These are phyloP conservation scores for Diadema setosum DNA, from an alignment of 35 echinoderm and acorn worm genomes.

Conservation along the genomic window DNA sequence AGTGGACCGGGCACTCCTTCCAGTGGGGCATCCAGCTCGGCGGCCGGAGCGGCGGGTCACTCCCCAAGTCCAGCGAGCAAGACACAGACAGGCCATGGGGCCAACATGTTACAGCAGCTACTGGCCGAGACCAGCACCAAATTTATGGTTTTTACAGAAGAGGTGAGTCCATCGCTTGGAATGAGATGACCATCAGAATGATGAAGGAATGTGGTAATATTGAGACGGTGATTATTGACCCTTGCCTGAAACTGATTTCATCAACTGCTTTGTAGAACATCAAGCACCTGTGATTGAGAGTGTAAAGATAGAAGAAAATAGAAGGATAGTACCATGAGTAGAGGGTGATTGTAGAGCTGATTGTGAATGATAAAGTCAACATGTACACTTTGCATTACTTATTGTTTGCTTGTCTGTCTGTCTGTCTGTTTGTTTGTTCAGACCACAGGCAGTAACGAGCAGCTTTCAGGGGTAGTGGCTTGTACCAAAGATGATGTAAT, in stretches of 20 bases:
- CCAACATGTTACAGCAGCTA: slow-evolving; percentile 89
- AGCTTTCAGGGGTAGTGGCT: slow-evolving; percentile 76
- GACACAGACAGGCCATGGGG: slow-evolving; percentile 83
- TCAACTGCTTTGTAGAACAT: no score
- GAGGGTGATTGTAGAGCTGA: no score
- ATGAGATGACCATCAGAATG: not conserved
- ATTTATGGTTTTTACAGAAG: slow-evolving; percentile 98
- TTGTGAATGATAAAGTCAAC: no score
- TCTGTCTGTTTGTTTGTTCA: not conserved
- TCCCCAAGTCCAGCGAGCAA: slow-evolving; percentile 76
- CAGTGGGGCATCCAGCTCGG: not conserved
- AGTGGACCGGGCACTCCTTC: not conserved
- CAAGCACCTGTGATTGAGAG: no score
- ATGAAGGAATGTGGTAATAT: no score
- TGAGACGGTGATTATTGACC: no score
- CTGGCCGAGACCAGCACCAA: slow-evolving; percentile 94
- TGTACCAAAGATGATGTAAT: slow-evolving; percentile 82
- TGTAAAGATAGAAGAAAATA: no score
- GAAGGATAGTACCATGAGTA: no score
- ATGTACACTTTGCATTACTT: no score
- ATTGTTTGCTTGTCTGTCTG: not conserved
- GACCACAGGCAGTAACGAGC: slow-evolving; percentile 80
- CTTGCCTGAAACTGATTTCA: no score
- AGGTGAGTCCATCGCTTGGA: slow-evolving; percentile 20
- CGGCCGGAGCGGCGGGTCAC: not conserved